Conservation (phyloP, 2,888 invertebrate species). For the Hybos culiciformis region DNA sequence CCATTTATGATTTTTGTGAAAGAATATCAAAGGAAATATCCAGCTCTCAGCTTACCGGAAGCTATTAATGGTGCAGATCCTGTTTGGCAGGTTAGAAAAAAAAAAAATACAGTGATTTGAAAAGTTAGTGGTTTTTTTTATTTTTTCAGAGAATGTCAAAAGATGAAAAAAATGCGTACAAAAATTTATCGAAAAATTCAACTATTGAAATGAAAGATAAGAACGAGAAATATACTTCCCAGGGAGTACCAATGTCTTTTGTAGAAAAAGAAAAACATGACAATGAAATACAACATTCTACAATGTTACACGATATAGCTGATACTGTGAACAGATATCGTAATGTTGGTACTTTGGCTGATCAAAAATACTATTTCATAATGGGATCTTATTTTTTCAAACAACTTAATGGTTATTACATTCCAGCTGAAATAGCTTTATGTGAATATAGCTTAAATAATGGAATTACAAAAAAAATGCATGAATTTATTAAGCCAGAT, state of each 20-base stretch:
- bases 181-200: not conserved
- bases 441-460: constrained; percentile 35
- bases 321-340: too few relatives aligned
- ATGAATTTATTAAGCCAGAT: constrained; percentile 35
- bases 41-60: not conserved
- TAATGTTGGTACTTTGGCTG: not conserved
- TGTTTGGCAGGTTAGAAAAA: not conserved
- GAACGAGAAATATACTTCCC: constrained; percentile 10
- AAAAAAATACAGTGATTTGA: not conserved
- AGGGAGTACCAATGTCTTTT: constrained; percentile 10
- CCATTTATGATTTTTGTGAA: not conserved
- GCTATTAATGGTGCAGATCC: not conserved
- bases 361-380: constrained; percentile 22
- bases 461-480: constrained; percentile 33
- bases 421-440: constrained; percentile 41
- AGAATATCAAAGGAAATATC: not conserved
- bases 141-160: not conserved
- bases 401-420: constrained; percentile 23
- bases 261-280: constrained; percentile 9
- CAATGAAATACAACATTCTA: constrained; percentile 8
- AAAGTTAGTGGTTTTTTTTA: not conserved
- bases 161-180: not conserved
- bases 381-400: constrained; percentile 30
- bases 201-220: not conserved
- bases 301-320: too few relatives aligned